Evolutionary conservation across 2,113 vertebrate genomes (phyloP), one percentile per base, ranked within the genome.

Genomic region (Pseudopodoces humilis): DNA sequence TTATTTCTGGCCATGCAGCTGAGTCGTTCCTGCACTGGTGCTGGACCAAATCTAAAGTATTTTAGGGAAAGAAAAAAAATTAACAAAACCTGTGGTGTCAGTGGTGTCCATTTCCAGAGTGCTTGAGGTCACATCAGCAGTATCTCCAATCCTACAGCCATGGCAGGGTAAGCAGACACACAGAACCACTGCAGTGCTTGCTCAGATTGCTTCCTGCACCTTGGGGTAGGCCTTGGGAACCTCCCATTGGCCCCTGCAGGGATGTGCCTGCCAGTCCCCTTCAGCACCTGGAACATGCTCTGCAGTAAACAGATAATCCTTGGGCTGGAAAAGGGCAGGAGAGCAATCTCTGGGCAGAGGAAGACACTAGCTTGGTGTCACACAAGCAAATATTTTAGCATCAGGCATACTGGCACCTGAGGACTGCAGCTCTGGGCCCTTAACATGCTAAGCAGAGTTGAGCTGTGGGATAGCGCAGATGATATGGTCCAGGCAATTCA

Each of bases 1-100:
- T 99, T 90, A 30, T 96, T 93, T 39, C 96, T 98, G 65, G 99
- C 99, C 97, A 99, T 98, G 71, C 99, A 99, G 97, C 99, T 99
- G 86, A 99, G 95, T 7, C 97, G 92, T 74, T 95, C 74, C 96
- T 97, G 98, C 18, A 97, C 97, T n/a, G 94, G 92, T 5, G 95
- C 55, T 8, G 23, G 31, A 59, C 92, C 92, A 94, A 97, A 98
- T 65, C 96, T 98, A 90, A 67, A 35, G 13, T 1, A 21, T 91
- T 82, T 77, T 49, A 24, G 22, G 53, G 18, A 28, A 46, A n/a
- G 30, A 52, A 18, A 5, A 15, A 43, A 41, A 17, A 44, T 6
- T 10, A 50, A 58, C 7, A 80, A 60, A 63, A 41, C 4, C 6
- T 50, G 33, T 56, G 14, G 11, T 53, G 24, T 44, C 22, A 17